These are phyloP conservation scores for Haplotaxodon microlepis DNA, from an alignment of 2,113 vertebrate genomes.

Conservation along the genomic window DNA sequence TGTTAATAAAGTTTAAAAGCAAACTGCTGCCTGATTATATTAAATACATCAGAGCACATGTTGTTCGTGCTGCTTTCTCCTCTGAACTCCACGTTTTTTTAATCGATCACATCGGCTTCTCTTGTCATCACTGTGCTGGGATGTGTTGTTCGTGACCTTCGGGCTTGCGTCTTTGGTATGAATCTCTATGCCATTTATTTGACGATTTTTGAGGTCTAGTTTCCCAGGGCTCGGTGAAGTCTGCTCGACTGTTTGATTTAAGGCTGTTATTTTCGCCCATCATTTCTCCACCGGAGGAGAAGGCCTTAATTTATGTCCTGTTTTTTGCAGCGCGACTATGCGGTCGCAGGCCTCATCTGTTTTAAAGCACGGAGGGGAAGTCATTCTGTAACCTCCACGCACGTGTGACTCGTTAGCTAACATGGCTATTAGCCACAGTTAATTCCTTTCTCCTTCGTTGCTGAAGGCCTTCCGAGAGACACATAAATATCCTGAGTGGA, in stretches of 20 bases:
- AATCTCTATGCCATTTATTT: not conserved
- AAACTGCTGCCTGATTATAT: not conserved
- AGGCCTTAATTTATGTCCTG: slow-evolving; percentile 29
- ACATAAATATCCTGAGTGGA: slow-evolving; percentile 32
- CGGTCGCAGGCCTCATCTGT: slow-evolving; percentile 35
- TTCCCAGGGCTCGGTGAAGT: not conserved
- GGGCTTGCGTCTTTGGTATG: not conserved
- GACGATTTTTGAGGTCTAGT: slow-evolving; percentile 15
- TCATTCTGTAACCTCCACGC: slow-evolving; percentile 16
- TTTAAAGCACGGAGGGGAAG: slow-evolving; percentile 31
- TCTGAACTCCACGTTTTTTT: not conserved
- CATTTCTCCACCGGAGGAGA: not conserved
- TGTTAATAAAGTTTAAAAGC: not conserved
- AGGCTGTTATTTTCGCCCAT: slow-evolving; percentile 14
- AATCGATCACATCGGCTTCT: not conserved
- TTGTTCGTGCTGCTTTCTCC: not conserved
- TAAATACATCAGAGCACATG: not conserved
- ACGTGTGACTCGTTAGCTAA: slow-evolving; percentile 52
- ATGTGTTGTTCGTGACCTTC: not conserved
- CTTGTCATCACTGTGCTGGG: not conserved
- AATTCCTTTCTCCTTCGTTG: slow-evolving; percentile 15
- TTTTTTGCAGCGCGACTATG: slow-evolving; percentile 7
- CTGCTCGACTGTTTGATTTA: slow-evolving; percentile 20
- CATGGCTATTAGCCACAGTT: slow-evolving; percentile 46
- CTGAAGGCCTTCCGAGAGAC: not conserved